Base-by-base conservation (phyloP, 2,113 vertebrate species). In the Cichladusa arquata region DNA sequence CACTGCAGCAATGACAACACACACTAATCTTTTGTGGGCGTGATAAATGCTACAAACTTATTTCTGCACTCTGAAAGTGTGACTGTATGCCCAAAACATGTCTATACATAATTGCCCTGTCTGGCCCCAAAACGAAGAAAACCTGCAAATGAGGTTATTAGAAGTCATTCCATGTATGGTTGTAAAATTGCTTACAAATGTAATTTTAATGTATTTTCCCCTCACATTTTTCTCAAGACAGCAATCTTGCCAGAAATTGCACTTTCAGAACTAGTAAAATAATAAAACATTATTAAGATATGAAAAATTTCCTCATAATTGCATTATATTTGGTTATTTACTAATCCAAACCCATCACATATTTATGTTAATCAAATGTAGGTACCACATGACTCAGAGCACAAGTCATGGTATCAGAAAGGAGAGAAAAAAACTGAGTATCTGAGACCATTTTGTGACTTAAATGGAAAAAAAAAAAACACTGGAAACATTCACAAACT, bases 1-100 rank as follows among this genome's bases (percentile, higher is more conserved):
- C 26, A 61, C 4, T 6, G 1, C 8, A 29, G 29, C 67, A 33
- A 2, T 31, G 25, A 0, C 2, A 54, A 40, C 25, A 31, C 2
- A 8, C 14, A 9, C 58, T 65, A 8, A 23, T 34, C 34, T 62
- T 42, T 1, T 42, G 33, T 26, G 58, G 40, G 19, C 1, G 12
- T 72, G 60, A 54, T 20, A 22, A 87, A 61, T 5, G 42, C 8
- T 11, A 77, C 9, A 29, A 53, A 60, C 2, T 0, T 14, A 16
- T 5, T 51, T 60, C 51, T 50, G 36, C 33, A 8, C 61, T 44
- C 61, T 60, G 50, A 33, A 70, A 72, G 51, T 19, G 18, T 29
- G 51, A 38, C 70, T 71, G 14, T 6, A 16, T 14, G 47, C 47
- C 81, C 70, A 24, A 70, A 93, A 71, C 34, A 16, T 4, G 14